Base-by-base conservation (phyloP, 2,797 vertebrate genomes). In the Vespertilio murinus region DNA sequence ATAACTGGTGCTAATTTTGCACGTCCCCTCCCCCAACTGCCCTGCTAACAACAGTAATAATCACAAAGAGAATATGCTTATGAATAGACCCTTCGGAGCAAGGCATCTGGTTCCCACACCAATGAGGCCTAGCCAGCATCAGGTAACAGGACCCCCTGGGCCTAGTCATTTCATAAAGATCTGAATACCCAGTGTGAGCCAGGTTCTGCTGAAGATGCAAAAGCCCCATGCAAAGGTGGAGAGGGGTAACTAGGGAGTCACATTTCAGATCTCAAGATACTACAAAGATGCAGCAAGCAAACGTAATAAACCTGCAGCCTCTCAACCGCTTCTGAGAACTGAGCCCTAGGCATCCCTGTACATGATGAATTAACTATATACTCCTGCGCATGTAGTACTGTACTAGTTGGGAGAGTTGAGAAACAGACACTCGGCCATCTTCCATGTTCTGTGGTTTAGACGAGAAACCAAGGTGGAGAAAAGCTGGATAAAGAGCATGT, bases 91-190 rank as follows among this genome's bases (percentile, higher is more conserved):
- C 33, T 49, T 67, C 0, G 7, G 33, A 90, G 56, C 42, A 47
- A 65, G 52, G 54, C 47, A 67, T 49, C 5, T 35, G 25, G 54
- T 22, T 86, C 42, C n/a, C 18, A 69, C 3, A 5, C 22, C 4
- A 42, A 25, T 23, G 42, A 87, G 54, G 54, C 30, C 56, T 28
- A 80, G n/a, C 54, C 45, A 59, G 77, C n/a, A 56, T 25, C 13
- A 70, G 3, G 67, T 0, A 71, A 56, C 30, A 93, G 40, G 49
- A 23, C 28, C 40, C 65, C 30, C 22, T 28, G 22, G 61, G 64
- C 16, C 30, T 75, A 64, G 79, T 71, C 47, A 85, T 56, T 96
- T 77, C 87, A 79, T 64, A 54, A 88, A 71, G 79, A 54, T 33
- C 49, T 81, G n/a, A 45, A 82, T 23, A 56, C 16, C n/a, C 47